phyloP scores from a whole-genome alignment of 1,140 invertebrate species.

The Zophobas atratus region DNA sequence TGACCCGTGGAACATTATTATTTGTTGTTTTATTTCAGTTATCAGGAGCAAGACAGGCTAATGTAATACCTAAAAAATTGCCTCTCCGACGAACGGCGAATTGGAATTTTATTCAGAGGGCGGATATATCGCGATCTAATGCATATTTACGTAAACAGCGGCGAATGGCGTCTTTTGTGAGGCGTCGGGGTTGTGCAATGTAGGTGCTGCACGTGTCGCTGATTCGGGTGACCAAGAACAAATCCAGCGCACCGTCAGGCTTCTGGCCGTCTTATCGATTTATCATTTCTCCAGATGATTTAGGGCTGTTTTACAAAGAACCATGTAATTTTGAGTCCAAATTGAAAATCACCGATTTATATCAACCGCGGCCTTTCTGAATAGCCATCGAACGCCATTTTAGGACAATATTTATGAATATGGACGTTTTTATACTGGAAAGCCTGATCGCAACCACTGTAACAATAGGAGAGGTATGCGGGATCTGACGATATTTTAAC shows the following conservation, averaged over 20 bases:
- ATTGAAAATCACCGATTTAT: constrained; percentile 49
- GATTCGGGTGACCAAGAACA: constrained; percentile 25
- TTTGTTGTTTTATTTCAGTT: constrained; percentile 32
- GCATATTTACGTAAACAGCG: constrained; percentile 4
- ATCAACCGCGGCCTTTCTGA: constrained; percentile 41
- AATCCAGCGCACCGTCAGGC: constrained; percentile 26
- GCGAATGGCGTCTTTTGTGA: no score
- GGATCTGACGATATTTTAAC: constrained; percentile 46
- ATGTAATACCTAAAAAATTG: constrained; percentile 30
- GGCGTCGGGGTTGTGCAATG: not conserved
- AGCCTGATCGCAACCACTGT: constrained; percentile 36
- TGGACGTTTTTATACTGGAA: constrained; percentile 35
- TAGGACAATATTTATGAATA: constrained; percentile 47
- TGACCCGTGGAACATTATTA: constrained; percentile 20
- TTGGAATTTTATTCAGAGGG: not conserved
- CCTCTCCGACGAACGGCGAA: not conserved
- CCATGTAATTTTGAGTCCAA: constrained; percentile 45
- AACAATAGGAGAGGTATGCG: constrained; percentile 45
- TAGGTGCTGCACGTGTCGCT: constrained; percentile 21
- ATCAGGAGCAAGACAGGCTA: constrained; percentile 16
- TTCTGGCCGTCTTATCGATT: constrained; percentile 39
- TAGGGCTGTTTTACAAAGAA: constrained; percentile 43
- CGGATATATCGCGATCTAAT: not conserved
- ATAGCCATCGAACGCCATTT: constrained; percentile 43
- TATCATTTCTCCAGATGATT: constrained; percentile 43